A percentile compares a stretch with the other conserved stretches of the same genome.
Conservation (phyloP, 1,140 invertebrate species). For the Drosophila truncata region DNA sequence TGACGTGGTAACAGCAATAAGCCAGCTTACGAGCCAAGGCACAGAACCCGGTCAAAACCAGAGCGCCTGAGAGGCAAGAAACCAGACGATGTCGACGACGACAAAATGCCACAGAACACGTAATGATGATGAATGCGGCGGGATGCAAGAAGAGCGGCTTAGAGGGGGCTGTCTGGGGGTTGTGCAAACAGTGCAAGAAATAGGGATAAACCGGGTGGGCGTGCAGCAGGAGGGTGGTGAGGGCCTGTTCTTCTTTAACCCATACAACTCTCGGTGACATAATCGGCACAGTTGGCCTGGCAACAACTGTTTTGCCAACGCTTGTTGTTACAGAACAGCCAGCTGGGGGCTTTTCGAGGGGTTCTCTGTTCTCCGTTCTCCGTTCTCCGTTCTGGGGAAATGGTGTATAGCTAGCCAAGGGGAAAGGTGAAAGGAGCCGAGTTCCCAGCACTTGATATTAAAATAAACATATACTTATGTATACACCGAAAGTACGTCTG, state of each 20-base stretch:
- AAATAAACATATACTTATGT: constrained; percentile 42
- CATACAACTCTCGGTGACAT: constrained; percentile 65
- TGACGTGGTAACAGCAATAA: constrained; percentile 32
- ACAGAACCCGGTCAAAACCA: constrained; percentile 4
- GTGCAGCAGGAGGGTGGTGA: neutral
- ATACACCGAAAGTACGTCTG: constrained; percentile 13
- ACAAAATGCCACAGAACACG: constrained; percentile 61
- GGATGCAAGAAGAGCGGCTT: constrained; percentile 42
- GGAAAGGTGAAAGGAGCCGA: constrained; percentile 18
- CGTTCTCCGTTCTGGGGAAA: neutral
- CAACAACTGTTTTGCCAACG: constrained; percentile 66
- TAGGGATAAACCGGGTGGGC: neutral
- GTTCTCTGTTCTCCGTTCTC: neutral
- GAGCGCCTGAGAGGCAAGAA: constrained; percentile 18
- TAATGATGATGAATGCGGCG: constrained; percentile 61
- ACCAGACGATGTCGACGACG: constrained; percentile 16
- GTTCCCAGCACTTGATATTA: constrained; percentile 37
- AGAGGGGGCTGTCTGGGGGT: neutral
- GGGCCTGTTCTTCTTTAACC: constrained; percentile 39
- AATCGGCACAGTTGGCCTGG: constrained; percentile 76
- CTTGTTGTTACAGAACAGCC: constrained; percentile 32
- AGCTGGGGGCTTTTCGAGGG: constrained; percentile 7
- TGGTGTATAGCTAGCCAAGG: neutral
- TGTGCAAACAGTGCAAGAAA: constrained; percentile 17
- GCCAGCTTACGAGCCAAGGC: constrained; percentile 28